Evolutionary conservation across 1,140 invertebrate species (phyloP).

Genomic region (Drosophila teissieri): DNA sequence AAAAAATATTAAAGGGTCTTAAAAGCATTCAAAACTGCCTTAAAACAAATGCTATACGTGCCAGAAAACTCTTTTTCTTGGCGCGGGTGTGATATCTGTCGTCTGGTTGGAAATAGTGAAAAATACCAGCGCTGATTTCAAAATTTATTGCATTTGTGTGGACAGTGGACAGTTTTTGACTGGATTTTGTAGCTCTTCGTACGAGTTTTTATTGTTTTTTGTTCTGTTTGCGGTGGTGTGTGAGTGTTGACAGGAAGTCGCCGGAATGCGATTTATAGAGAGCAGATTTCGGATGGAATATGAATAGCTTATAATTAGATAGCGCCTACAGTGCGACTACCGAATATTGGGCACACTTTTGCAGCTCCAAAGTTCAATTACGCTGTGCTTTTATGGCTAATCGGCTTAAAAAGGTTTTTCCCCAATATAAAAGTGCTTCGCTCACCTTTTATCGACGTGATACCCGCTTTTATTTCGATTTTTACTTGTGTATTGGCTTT

Average conservation of each 20-base stretch:
- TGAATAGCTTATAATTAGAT: conserved; percentile 55
- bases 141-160: conserved; percentile 80
- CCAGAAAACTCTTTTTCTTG: conserved; percentile 8
- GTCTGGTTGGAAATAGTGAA: conserved; percentile 44
- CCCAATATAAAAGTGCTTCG: background rate
- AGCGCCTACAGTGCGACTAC: conserved; percentile 25
- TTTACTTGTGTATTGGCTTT: conserved; percentile 29
- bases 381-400: conserved; percentile 3
- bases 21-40: conserved; percentile 65
- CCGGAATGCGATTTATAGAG: conserved; percentile 66
- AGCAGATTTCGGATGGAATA: conserved; percentile 45
- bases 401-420: background rate
- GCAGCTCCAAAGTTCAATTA: conserved; percentile 13
- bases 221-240: conserved; percentile 8
- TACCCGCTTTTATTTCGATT: conserved; percentile 10
- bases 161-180: conserved; percentile 61
- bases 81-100: conserved; percentile 9
- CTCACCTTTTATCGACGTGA: conserved; percentile 55
- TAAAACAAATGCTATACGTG: conserved; percentile 60
- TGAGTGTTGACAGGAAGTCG: conserved; percentile 76
- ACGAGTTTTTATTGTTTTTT: conserved; percentile 47
- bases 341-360: conserved; percentile 7
- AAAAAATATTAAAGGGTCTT: conserved; percentile 79
- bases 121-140: conserved; percentile 71
- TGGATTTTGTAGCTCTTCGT: conserved; percentile 45